Conservation (phyloP, 1,140 invertebrate species). For the Nylanderia fulva region DNA sequence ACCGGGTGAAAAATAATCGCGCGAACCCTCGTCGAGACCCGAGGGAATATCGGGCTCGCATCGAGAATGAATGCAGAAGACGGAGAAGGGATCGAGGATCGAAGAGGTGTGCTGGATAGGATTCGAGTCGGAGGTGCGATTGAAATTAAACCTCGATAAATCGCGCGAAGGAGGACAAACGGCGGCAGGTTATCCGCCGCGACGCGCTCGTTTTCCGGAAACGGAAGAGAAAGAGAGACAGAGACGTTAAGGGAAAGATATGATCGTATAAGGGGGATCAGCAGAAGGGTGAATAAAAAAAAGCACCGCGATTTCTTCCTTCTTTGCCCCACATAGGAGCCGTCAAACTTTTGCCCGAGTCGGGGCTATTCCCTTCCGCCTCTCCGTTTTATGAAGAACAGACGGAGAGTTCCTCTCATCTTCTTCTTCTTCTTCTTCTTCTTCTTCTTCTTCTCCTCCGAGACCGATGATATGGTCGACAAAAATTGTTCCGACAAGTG, state of each 20-base stretch:
- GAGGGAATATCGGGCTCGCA: conserved; percentile 20
- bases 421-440: background rate
- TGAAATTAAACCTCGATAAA: conserved; percentile 71
- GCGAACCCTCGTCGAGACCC: background rate
- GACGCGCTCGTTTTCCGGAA: background rate
- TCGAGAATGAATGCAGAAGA: background rate
- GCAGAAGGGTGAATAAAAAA: conserved; percentile 45
- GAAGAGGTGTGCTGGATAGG: background rate
- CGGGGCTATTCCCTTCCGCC: background rate
- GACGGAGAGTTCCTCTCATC: background rate
- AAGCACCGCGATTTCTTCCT: conserved; percentile 49
- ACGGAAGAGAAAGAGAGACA: conserved; percentile 10
- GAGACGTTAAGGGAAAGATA: conserved; percentile 45
- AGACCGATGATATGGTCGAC: conserved; percentile 43
- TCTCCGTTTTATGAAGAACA: conserved; percentile 41
- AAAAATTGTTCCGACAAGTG: conserved; percentile 65
- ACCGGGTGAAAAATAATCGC: conserved; percentile 26
- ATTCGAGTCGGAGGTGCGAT: conserved; percentile 28
- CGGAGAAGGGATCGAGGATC: background rate
- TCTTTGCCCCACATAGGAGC: conserved; percentile 17
- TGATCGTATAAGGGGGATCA: background rate
- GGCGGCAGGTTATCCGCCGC: background rate
- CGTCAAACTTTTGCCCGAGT: conserved; percentile 30
- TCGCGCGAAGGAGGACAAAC: conserved; percentile 38
- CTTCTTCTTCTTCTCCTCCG: background rate